A percentile compares a stretch with the other conserved stretches of the same genome.
phyloP scores from a whole-genome alignment of 37 sponge, comb jelly and placozoan species.

The Haliclona indistincta region DNA sequence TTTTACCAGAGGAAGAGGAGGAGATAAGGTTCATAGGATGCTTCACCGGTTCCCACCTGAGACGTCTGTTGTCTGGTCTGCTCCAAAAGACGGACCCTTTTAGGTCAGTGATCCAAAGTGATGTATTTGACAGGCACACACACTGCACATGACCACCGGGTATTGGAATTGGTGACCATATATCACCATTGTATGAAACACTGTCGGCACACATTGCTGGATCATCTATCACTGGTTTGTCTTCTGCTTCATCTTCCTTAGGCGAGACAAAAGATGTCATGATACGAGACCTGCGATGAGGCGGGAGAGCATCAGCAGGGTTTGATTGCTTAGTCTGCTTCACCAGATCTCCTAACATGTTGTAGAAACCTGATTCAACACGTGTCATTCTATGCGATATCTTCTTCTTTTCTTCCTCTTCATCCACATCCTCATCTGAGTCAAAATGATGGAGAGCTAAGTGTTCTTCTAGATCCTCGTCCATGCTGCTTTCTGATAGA shows the following conservation, averaged over 20 bases:
- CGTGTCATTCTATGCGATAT: too few species aligned
- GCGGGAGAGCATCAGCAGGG: not conserved
- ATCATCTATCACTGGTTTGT: too few species aligned
- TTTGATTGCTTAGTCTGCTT: not conserved
- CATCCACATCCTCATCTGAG: too few species aligned
- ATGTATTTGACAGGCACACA: conserved; percentile 39
- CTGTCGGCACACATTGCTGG: too few species aligned
- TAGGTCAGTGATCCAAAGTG: conserved; percentile 53
- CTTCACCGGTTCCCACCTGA: conserved; percentile 48
- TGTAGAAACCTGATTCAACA: too few species aligned
- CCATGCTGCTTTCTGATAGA: too few species aligned
- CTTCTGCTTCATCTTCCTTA: not conserved
- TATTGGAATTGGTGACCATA: conserved; percentile 48
- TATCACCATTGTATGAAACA: too few species aligned
- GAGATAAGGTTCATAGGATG: conserved; percentile 33
- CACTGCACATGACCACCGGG: conserved; percentile 37
- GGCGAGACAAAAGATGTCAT: not conserved
- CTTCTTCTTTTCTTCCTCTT: too few species aligned
- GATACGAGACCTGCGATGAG: not conserved
- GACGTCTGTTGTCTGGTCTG: conserved; percentile 6
- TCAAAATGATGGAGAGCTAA: too few species aligned
- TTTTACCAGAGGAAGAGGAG: conserved; percentile 50
- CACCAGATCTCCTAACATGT: not conserved
- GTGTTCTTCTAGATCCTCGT: too few species aligned
- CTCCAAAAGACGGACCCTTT: conserved; percentile 33